phyloP scores from a whole-genome alignment of 1,140 invertebrate species.

The Hyphantria cunea region DNA sequence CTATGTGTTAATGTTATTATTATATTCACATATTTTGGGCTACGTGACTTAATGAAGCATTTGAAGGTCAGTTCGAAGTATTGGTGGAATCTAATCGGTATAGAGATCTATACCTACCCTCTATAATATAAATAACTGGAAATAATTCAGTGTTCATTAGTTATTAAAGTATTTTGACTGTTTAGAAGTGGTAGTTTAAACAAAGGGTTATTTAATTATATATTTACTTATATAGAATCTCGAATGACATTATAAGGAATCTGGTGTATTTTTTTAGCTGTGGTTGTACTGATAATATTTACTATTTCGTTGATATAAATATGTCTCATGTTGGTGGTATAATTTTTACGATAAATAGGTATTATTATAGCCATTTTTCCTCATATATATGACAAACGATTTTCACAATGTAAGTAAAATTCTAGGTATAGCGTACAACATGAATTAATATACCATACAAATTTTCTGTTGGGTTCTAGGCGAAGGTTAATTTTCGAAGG shows the following conservation, averaged over 20 bases:
- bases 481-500: too few species aligned
- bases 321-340: too few species aligned
- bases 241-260: background rate
- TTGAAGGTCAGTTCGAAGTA: slow-evolving; percentile 15
- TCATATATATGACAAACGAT: too few species aligned
- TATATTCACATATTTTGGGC: slow-evolving; percentile 19
- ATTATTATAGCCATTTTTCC: too few species aligned
- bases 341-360: too few species aligned
- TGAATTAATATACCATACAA: too few species aligned
- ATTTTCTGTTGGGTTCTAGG: too few species aligned
- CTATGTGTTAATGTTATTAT: slow-evolving; percentile 28
- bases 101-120: slow-evolving; percentile 6
- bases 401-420: too few species aligned
- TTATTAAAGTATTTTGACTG: slow-evolving; percentile 20
- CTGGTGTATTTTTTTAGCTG: background rate
- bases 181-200: background rate
- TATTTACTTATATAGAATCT: slow-evolving; percentile 5
- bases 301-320: too few species aligned
- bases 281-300: background rate
- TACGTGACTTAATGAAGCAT: slow-evolving; percentile 31
- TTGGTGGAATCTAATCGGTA: slow-evolving; percentile 22
- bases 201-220: slow-evolving; percentile 8
- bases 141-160: background rate
- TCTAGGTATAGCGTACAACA: too few species aligned
- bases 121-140: slow-evolving; percentile 1